Percentiles rank a stretch among this genome's conserved stretches.
phyloP scores from a whole-genome alignment of 1,140 invertebrate genomes.

The Drosophila auraria region DNA sequence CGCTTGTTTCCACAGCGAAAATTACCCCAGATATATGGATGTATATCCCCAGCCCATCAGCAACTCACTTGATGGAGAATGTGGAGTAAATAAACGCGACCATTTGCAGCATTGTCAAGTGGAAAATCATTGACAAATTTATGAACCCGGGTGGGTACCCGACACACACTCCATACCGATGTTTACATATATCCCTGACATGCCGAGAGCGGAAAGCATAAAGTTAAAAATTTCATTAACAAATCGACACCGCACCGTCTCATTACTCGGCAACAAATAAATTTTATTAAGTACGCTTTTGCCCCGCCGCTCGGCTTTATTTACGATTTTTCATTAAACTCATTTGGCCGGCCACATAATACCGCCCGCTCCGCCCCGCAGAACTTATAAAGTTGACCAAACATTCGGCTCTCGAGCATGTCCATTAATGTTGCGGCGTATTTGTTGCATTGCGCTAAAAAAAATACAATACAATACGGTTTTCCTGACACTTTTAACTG shows the following conservation, averaged over 20 bases:
- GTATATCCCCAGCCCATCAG: constrained; percentile 2
- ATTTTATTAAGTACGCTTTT: constrained; percentile 65
- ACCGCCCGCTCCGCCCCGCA: background rate
- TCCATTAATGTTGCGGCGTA: constrained; percentile 29
- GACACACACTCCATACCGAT: constrained; percentile 8
- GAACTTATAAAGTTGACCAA: constrained; percentile 38
- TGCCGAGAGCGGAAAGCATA: constrained; percentile 45
- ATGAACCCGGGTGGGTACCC: constrained; percentile 23
- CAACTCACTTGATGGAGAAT: constrained; percentile 33
- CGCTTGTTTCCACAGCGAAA: constrained; percentile 16
- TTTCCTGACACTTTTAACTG: constrained; percentile 31
- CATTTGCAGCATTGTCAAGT: constrained; percentile 59
- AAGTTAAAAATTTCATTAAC: constrained; percentile 74
- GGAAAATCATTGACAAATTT: constrained; percentile 66
- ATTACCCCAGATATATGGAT: constrained; percentile 27
- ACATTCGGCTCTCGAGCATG: constrained; percentile 26
- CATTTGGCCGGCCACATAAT: constrained; percentile 26
- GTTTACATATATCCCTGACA: constrained; percentile 17
- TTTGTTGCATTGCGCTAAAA: constrained; percentile 27
- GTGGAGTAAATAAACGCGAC: constrained; percentile 54
- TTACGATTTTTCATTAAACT: constrained; percentile 75
- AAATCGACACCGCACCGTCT: constrained; percentile 58
- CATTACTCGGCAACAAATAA: constrained; percentile 59
- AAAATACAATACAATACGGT: constrained; percentile 24
- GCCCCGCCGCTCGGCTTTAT: constrained; percentile 36